Evolutionary conservation across 2,888 invertebrate genomes (phyloP).

Genomic region (Drosophila merina): DNA sequence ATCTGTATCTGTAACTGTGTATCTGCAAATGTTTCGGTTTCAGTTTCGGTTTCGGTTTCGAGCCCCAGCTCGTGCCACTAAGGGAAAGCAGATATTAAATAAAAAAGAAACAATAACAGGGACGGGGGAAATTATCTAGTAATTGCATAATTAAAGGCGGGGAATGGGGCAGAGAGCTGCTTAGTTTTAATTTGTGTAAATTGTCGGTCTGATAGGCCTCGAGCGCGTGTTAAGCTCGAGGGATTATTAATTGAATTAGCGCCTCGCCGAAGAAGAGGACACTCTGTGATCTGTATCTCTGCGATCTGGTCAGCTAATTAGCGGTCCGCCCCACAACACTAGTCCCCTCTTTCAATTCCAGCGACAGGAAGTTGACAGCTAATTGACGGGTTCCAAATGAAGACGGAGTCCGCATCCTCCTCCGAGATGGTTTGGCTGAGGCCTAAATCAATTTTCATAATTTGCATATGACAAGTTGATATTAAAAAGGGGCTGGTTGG

Average conservation of each 20-base stretch:
- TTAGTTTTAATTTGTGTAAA: constrained; percentile 49
- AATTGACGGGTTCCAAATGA: constrained; percentile 55
- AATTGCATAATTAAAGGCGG: constrained; percentile 46
- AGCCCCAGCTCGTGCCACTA: constrained; percentile 22
- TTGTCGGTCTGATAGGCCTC: constrained; percentile 12
- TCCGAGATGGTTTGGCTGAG: constrained; percentile 6
- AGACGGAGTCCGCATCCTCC: constrained; percentile 14
- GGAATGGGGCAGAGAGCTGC: constrained; percentile 7
- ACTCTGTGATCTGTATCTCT: constrained; percentile 16
- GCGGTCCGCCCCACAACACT: neutral
- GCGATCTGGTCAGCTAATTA: constrained; percentile 60
- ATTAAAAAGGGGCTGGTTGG: neutral
- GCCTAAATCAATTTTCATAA: constrained; percentile 29
- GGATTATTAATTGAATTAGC: constrained; percentile 73
- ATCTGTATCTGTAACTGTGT: constrained; percentile 17
- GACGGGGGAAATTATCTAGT: constrained; percentile 18
- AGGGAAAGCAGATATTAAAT: constrained; percentile 10
- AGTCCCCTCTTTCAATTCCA: constrained; percentile 2
- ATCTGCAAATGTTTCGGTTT: constrained; percentile 25
- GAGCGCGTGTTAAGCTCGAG: constrained; percentile 2
- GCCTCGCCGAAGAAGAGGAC: constrained; percentile 48
- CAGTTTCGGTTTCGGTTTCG: constrained; percentile 7
- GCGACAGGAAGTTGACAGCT: constrained; percentile 71
- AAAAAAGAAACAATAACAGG: constrained; percentile 10
- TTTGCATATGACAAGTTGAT: constrained; percentile 30